phyloP scores from a whole-genome alignment of 2,113 vertebrate genomes.

The Heteronetta atricapilla region DNA sequence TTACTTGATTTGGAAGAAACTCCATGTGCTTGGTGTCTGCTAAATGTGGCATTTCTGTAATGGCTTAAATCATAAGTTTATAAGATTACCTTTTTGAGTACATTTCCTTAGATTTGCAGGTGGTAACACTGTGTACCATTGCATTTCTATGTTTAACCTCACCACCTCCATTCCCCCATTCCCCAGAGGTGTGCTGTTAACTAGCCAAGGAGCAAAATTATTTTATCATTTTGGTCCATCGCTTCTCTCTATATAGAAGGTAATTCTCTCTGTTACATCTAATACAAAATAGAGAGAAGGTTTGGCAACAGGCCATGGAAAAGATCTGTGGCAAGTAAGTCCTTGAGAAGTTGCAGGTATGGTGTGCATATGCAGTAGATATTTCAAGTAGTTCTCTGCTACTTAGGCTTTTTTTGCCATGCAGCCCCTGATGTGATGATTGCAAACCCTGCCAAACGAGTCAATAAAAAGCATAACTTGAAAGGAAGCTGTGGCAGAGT shows the following conservation, averaged over 20 bases:
- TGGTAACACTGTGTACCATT: not conserved
- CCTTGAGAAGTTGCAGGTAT: not conserved
- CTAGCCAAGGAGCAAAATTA: not conserved
- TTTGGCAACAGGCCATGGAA: not conserved
- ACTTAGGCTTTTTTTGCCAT: conserved; percentile 9
- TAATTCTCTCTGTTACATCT: not conserved
- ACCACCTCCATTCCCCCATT: not conserved
- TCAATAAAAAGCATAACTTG: conserved; percentile 20
- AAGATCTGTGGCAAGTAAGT: not conserved
- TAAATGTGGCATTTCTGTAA: not conserved
- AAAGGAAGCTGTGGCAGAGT: conserved; percentile 35
- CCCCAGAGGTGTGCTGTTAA: not conserved
- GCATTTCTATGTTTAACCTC: not conserved
- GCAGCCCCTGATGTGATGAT: not conserved
- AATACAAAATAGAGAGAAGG: not conserved
- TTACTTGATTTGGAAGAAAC: conserved; percentile 25
- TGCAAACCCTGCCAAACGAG: conserved; percentile 2
- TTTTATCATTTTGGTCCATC: not conserved
- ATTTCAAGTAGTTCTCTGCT: not conserved
- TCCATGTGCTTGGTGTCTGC: not conserved
- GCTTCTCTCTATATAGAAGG: not conserved
- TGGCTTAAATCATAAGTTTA: conserved; percentile 3
- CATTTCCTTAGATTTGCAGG: not conserved
- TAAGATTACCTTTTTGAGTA: not conserved
- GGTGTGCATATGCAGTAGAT: not conserved